Evolutionary conservation across 2,113 vertebrate genomes (phyloP).

Genomic region (Corvus cornix): DNA sequence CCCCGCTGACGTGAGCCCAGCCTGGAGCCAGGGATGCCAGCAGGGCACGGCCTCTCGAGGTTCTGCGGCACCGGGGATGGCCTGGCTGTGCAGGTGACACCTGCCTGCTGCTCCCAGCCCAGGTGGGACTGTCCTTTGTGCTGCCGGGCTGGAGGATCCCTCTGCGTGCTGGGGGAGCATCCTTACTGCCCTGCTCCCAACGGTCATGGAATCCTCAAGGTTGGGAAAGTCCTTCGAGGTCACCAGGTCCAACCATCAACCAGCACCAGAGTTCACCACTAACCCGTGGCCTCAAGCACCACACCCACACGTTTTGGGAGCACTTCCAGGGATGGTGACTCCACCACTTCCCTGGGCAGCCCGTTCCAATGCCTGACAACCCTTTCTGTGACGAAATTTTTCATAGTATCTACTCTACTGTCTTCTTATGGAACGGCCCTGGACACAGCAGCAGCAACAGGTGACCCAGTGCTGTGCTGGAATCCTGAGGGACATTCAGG

Average conservation of each 20-base stretch:
- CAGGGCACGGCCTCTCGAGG: rapidly evolving
- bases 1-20: rapidly evolving
- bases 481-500: background rate
- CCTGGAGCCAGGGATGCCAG: background rate
- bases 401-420: no score
- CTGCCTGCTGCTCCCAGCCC: background rate
- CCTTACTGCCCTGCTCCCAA: background rate
- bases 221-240: background rate
- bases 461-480: background rate
- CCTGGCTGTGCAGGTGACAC: rapidly evolving
- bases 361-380: background rate
- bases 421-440: background rate
- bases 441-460: background rate
- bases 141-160: background rate
- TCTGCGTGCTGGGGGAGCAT: rapidly evolving
- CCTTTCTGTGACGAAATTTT: background rate
- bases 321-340: background rate
- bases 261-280: background rate
- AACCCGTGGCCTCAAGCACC: background rate
- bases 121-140: background rate
- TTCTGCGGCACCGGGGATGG: rapidly evolving
- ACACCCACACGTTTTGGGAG: background rate
- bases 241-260: background rate
- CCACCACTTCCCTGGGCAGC: background rate
- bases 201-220: background rate